These are phyloP conservation scores for Halictus quadricinctus DNA, from an alignment of 2,888 invertebrate species.

Conservation along the genomic window DNA sequence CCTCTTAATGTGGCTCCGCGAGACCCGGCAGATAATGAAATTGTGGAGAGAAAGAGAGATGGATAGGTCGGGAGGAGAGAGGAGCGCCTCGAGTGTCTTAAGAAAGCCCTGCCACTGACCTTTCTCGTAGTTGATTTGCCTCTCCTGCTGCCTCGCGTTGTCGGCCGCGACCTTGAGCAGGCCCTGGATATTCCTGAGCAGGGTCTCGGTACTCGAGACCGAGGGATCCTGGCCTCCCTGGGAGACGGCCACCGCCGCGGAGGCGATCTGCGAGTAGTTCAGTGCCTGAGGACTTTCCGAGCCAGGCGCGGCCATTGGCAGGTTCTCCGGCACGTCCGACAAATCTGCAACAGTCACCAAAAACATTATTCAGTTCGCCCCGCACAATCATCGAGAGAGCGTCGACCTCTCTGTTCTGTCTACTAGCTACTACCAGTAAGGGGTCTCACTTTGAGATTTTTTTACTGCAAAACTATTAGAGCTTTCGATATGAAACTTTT, in stretches of 20 bases:
- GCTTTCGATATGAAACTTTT: background rate
- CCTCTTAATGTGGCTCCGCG: constrained; percentile 80
- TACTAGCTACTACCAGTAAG: too few species aligned
- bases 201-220: constrained; percentile 94
- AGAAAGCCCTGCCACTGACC: constrained; percentile 86
- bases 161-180: constrained; percentile 98
- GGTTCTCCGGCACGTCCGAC: constrained; percentile 89
- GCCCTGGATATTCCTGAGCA: constrained; percentile 97
- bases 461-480: background rate
- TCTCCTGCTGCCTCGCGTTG: constrained; percentile 97
- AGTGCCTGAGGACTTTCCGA: constrained; percentile 87
- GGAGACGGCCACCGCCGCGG: constrained; percentile 85
- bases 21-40: constrained; percentile 81
- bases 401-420: background rate
- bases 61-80: constrained; percentile 77
- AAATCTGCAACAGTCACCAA: constrained; percentile 84
- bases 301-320: constrained; percentile 85
- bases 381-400: background rate
- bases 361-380: background rate
- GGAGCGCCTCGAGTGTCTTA: constrained; percentile 79
- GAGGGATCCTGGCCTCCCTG: constrained; percentile 85
- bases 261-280: constrained; percentile 91
- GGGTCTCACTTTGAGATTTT: background rate
- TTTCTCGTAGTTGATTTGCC: constrained; percentile 98
- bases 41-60: constrained; percentile 78